Evolutionary conservation across 2,113 vertebrate genomes (phyloP), one percentile per base, ranked within the genome.

Genomic region (Raja brachyura): DNA sequence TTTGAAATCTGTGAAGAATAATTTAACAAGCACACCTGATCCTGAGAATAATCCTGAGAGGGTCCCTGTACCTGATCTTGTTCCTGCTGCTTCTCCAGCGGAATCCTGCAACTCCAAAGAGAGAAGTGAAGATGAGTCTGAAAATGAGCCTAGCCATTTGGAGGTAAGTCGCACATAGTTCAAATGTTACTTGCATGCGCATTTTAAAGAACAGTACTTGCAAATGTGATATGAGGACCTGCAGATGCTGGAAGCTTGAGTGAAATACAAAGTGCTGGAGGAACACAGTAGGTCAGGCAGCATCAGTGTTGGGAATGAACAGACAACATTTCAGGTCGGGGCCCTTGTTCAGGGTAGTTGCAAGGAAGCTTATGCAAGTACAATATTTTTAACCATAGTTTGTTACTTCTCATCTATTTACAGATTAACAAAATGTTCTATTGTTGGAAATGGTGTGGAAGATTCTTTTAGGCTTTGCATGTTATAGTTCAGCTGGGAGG

Each of bases 101-200:
- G 90, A 92, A 73, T 73, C 90, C 20, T 70, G 33, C 48, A 20
- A 92, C 68, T 73, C 33, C 39, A 73, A 73, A 10, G 31, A 54
- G 73, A 92, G 90, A 73, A 48, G 68, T 92, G 90, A 92, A 92
- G 31, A 88, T 88, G 83, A 92, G 54, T 68, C 68, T 92, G 90
- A 48, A 48, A 73, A 20, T 68, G 59, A 92, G 22, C 54, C 22
- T 28, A 73, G 90, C 66, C 90, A 92, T 8, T 25, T 14, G 2
- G 73, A 74, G 90, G 90, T 92, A 54, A 92, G 31, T 25, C 13
- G 39, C 6, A 70, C 70, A 70, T 18, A 33, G 16, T 66, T 66
- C 59, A 90, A 73, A 73, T 48, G 9, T 20, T 39, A 73, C 6
- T 20, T 92, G 20, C 33, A 74, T 73, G 70, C 66, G 39, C 22